Percentiles rank a stretch among this genome's conserved stretches.
Evolutionary conservation across 2,888 invertebrate genomes (phyloP).

Genomic region (Seira sanloemensis): DNA sequence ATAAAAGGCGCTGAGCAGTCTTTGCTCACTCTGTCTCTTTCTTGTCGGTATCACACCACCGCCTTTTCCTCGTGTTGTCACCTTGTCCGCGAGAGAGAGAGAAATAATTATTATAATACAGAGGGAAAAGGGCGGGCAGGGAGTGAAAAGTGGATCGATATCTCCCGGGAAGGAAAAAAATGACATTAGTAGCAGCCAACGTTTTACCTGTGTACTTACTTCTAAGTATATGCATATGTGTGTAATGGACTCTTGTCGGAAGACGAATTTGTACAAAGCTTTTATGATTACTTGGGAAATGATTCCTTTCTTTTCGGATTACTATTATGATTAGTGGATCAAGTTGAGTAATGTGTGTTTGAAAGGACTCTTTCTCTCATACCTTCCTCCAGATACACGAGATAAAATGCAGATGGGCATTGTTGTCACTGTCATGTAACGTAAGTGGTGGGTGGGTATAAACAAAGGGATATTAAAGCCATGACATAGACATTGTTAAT

Average conservation of each 20-base stretch:
- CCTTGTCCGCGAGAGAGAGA: constrained; percentile 31
- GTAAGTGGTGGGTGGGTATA: background rate
- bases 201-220: no score
- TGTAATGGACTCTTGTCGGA: constrained; percentile 32
- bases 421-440: background rate
- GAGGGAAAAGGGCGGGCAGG: constrained; percentile 27
- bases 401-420: background rate
- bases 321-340: background rate
- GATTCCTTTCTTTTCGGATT: constrained; percentile 15
- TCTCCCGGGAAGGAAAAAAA: background rate
- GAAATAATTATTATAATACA: background rate
- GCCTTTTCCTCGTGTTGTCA: constrained; percentile 47
- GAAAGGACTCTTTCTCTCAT: background rate
- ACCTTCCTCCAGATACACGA: no score
- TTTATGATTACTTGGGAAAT: no score
- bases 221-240: no score
- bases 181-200: no score
- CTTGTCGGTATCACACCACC: background rate
- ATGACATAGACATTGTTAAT: background rate
- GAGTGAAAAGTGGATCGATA: constrained; percentile 24
- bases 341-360: background rate
- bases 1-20: no score
- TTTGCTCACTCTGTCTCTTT: background rate
- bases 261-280: constrained; percentile 31
- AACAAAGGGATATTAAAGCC: background rate